Conservation (phyloP, 2,113 vertebrate species). For the Stigmatopora argus region DNA sequence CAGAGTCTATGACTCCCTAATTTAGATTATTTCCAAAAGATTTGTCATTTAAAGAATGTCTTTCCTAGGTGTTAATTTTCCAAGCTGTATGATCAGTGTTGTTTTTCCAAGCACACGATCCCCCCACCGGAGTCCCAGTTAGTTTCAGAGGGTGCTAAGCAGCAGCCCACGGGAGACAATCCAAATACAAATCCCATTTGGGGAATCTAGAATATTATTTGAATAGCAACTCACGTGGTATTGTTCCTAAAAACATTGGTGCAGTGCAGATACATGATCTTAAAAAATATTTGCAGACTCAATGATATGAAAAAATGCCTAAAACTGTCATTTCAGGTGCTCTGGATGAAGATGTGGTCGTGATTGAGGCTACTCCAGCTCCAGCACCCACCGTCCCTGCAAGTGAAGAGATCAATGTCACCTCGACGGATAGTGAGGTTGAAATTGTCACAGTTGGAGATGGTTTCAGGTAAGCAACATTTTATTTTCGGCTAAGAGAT, state of each 20-base stretch:
- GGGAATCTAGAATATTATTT: slow-evolving; percentile 32
- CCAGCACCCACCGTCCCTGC: slow-evolving; percentile 86
- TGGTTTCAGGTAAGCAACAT: slow-evolving; percentile 81
- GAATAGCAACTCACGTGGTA: slow-evolving; percentile 21
- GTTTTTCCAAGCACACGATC: slow-evolving; percentile 33
- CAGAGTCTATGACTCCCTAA: too few species aligned
- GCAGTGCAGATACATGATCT: not conserved
- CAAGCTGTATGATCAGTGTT: slow-evolving; percentile 19
- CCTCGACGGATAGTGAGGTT: slow-evolving; percentile 97
- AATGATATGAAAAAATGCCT: too few species aligned
- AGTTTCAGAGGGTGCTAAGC: slow-evolving; percentile 62
- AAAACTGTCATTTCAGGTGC: slow-evolving; percentile 68
- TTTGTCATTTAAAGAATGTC: too few species aligned
- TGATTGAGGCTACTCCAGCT: slow-evolving; percentile 95
- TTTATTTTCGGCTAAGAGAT: not conserved
- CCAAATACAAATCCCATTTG: slow-evolving; percentile 56
- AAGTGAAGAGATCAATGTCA: slow-evolving; percentile 99
- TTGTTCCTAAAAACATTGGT: slow-evolving; percentile 22
- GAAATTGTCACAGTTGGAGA: slow-evolving; percentile 97
- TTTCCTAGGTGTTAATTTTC: not conserved
- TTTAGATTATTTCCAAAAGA: too few species aligned
- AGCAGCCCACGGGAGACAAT: slow-evolving; percentile 61
- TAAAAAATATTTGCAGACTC: too few species aligned
- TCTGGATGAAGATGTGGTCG: slow-evolving; percentile 96
- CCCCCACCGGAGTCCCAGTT: slow-evolving; percentile 21